Conservation (phyloP, 2,113 vertebrate genomes). For the Gnathonemus longibarbis region DNA sequence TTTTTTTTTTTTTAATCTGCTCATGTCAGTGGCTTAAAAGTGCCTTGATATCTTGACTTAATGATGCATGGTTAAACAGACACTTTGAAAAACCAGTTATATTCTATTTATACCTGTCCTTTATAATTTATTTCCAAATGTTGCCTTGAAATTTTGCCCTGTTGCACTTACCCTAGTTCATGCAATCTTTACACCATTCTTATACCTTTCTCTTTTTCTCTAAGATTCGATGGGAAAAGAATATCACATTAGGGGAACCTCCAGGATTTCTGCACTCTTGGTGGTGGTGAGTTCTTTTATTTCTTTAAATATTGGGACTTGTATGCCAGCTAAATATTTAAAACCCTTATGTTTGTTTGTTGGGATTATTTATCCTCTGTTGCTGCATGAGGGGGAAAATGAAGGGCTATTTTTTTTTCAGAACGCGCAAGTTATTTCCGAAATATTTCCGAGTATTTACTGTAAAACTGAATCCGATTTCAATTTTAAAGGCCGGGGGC, state of each 20-base stretch:
- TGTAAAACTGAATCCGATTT: not conserved
- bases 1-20: not conserved
- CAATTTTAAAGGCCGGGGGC: not conserved
- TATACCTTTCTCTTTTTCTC: slow-evolving; percentile 42
- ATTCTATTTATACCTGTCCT: not conserved
- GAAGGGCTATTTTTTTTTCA: not conserved
- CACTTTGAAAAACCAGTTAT: not conserved
- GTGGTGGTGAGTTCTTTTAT: slow-evolving; percentile 86
- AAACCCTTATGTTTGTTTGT: not conserved
- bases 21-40: not conserved
- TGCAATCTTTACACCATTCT: not conserved
- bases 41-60: not conserved
- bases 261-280: slow-evolving; percentile 98
- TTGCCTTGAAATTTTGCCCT: not conserved
- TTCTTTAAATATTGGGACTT: not conserved
- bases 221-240: slow-evolving; percentile 99
- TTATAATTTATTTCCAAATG: not conserved
- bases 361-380: not conserved
- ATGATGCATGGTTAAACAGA: not conserved
- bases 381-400: not conserved
- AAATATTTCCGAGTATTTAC: not conserved
- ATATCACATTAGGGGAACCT: slow-evolving; percentile 96
- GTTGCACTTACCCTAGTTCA: not conserved
- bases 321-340: not conserved
- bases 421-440: not conserved